These are phyloP conservation scores for Enteromius argenteus DNA, from an alignment of 2,797 vertebrate genomes.

Conservation along the genomic window DNA sequence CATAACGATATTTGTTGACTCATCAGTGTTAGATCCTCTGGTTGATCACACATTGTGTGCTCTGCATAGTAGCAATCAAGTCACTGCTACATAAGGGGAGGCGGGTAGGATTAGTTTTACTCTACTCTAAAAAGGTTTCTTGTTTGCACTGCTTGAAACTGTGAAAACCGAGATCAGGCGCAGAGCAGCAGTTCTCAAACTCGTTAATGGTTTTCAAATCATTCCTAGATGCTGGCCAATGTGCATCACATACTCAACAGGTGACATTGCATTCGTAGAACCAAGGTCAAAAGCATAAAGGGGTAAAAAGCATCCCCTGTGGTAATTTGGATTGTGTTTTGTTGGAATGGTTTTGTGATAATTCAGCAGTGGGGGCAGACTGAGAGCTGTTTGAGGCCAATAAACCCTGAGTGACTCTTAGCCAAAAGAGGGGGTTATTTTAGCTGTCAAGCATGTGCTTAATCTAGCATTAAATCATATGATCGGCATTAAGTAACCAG, in stretches of 20 bases:
- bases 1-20: constrained; percentile 41
- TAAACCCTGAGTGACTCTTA: constrained; percentile 32
- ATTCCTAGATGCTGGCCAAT: constrained; percentile 9
- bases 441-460: constrained; percentile 49
- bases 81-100: constrained; percentile 10
- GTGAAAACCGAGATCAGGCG: not conserved
- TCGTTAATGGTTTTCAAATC: not conserved
- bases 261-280: not conserved
- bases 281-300: not conserved
- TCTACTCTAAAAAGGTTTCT: constrained; percentile 1
- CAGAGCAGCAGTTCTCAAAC: not conserved
- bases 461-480: constrained; percentile 56
- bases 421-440: constrained; percentile 34
- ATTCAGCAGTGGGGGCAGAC: not conserved
- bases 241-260: not conserved
- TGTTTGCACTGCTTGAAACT: not conserved
- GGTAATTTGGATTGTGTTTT: constrained; percentile 6
- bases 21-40: constrained; percentile 16
- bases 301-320: not conserved
- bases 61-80: constrained; percentile 28
- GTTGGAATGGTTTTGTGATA: not conserved
- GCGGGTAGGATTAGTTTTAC: constrained; percentile 4
- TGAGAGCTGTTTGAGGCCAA: constrained; percentile 29
- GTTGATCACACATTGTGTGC: constrained; percentile 21
- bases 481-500: constrained; percentile 52